These are phyloP conservation scores for Sinotaia quadrata DNA, from an alignment of 2,888 invertebrate genomes.

Conservation along the genomic window DNA sequence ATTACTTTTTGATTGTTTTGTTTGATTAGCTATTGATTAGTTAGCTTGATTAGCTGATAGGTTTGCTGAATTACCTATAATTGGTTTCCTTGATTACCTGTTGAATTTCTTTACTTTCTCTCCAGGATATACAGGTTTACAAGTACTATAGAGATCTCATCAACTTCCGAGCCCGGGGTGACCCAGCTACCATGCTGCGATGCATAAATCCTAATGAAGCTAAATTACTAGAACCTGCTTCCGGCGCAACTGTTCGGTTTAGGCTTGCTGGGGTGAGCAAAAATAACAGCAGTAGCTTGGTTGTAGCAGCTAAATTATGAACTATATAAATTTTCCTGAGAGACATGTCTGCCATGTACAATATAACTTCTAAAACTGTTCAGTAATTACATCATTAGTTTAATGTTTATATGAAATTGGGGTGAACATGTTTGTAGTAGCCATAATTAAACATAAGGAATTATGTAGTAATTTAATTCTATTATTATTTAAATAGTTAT, in stretches of 20 bases:
- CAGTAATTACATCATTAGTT: no score
- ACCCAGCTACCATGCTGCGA: constrained; percentile 68
- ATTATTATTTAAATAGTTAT: no score
- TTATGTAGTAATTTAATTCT: no score
- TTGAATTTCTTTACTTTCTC: neutral
- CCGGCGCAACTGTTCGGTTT: constrained; percentile 70
- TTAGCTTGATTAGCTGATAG: neutral
- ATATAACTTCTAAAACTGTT: no score
- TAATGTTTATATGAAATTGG: no score
- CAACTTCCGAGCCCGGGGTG: constrained; percentile 69
- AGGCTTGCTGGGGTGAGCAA: constrained; percentile 70
- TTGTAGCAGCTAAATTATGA: no score
- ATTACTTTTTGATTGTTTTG: neutral
- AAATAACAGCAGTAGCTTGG: no score
- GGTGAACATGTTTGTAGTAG: no score
- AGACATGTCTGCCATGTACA: no score
- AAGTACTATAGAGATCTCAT: constrained; percentile 71
- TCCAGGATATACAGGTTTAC: constrained; percentile 71
- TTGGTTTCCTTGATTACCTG: neutral
- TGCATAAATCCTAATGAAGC: constrained; percentile 72
- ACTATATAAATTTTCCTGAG: no score
- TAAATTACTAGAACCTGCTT: constrained; percentile 69
- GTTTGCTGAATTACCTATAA: neutral
- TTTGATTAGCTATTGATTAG: neutral
- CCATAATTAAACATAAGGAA: no score